Percentiles rank a stretch among this genome's conserved stretches.
Conservation (phyloP, 2,888 invertebrate genomes). For the Pelosia muscerda region DNA sequence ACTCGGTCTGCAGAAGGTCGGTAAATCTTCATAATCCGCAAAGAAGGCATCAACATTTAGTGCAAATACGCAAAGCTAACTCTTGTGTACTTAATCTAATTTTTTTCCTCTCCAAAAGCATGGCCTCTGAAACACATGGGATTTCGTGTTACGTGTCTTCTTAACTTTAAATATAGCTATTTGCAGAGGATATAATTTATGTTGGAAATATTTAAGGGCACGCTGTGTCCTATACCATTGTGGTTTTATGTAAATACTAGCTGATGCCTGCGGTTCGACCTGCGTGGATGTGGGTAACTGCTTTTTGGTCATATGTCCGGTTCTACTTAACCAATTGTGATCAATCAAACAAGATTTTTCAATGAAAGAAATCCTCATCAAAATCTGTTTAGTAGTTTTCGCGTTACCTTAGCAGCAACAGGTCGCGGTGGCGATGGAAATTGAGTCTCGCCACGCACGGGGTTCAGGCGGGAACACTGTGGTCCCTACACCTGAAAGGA, state of each 20-base stretch:
- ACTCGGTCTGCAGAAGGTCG: conserved; percentile 48
- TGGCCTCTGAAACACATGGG: conserved; percentile 36
- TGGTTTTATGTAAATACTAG: not conserved
- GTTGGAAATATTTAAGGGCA: not conserved
- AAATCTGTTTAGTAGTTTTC: no score
- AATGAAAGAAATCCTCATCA: no score
- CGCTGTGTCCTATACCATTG: not conserved
- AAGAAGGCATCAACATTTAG: conserved; percentile 60
- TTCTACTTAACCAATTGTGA: no score
- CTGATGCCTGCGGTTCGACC: no score
- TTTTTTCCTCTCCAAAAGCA: conserved; percentile 49
- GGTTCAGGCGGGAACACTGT: no score
- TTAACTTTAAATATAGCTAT: conserved; percentile 41
- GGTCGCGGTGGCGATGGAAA: no score
- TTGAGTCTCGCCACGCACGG: no score
- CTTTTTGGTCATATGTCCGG: no score
- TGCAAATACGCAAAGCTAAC: conserved; percentile 57
- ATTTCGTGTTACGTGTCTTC: conserved; percentile 41
- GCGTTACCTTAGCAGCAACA: no score
- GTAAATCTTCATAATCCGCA: conserved; percentile 64
- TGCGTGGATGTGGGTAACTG: no score
- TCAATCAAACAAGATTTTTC: no score
- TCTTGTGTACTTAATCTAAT: conserved; percentile 50
- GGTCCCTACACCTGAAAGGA: no score
- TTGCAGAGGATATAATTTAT: conserved; percentile 11